Evolutionary conservation across 1,140 invertebrate species (phyloP), one percentile per base, ranked within the genome.

Genomic region (Telenomus remus): DNA sequence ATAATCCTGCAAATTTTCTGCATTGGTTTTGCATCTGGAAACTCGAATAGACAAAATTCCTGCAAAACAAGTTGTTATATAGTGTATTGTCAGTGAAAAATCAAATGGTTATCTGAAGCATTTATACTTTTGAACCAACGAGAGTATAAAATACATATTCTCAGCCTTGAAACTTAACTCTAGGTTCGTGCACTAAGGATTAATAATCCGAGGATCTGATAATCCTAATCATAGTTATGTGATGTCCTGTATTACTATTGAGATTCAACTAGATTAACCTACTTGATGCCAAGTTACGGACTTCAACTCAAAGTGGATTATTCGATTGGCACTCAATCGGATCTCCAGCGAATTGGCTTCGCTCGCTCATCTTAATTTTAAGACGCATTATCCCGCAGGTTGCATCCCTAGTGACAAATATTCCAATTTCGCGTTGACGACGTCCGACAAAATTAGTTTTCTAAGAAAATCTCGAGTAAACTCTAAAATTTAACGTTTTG

Each of bases 251-350:
- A 63, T 63, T 71, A 63, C 59, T 71, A 71, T 71, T 71, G 57
- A 63, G 51, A 71, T 71, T 71, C 51, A 71, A 71, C 53, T 63
- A 71, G 68, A 71, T 72, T 72, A 72, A 72, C 69, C 69, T 72
- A 72, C 69, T 72, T 72, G 66, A 70, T 61, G 57, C 27, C 51
- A 16, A 70, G 57, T 70, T 70, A 61, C 56, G 44, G 44, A 49
- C 51, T 46, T 51, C 37, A 57, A 51, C 59, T 71, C 68, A 71
- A 71, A 71, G 59, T 71, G 53, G 59, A 71, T 71, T 71, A 63
- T 37, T 14, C 51, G 51, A 61, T 60, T 60, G 55, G 49, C 44
- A 69, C 49, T 60, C 65, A 54, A 69, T 69, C 54, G 65, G 56
- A 60, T 60, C 49, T 60, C 47, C 10, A 3, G 35, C 39, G 48